These are phyloP conservation scores for Nycteola revayana DNA, from an alignment of 2,888 invertebrate species.

Conservation along the genomic window DNA sequence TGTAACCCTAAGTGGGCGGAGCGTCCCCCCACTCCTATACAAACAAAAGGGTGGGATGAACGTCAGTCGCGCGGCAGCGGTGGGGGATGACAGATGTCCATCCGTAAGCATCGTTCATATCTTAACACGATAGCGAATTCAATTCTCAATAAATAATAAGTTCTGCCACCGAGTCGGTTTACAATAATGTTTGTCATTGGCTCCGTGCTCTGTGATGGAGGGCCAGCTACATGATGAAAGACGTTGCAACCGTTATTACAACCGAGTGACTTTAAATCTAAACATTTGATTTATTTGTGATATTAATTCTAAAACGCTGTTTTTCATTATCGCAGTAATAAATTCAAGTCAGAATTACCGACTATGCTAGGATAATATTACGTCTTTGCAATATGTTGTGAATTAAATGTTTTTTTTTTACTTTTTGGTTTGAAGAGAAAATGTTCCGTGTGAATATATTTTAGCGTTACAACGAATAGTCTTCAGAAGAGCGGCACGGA, in stretches of 20 bases:
- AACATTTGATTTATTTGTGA: constrained; percentile 42
- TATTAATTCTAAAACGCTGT: constrained; percentile 35
- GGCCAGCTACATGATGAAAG: constrained; percentile 9
- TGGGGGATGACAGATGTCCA: constrained; percentile 76
- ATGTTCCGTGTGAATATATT: no score
- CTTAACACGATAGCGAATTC: constrained; percentile 69
- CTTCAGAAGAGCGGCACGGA: no score
- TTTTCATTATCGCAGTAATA: constrained; percentile 17
- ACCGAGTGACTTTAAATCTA: constrained; percentile 39
- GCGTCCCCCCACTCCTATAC: constrained; percentile 39
- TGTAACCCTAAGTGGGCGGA: constrained; percentile 44
- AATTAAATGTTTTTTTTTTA: no score
- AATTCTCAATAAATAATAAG: constrained; percentile 66
- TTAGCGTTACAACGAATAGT: no score
- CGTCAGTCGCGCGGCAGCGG: constrained; percentile 59
- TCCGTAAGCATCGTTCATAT: constrained; percentile 63
- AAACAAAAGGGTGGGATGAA: constrained; percentile 51
- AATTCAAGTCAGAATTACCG: no score
- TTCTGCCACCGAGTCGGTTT: constrained; percentile 24
- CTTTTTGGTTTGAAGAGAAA: no score
- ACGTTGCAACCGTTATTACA: constrained; percentile 27
- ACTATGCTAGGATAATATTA: no score
- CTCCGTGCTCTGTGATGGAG: constrained; percentile 28
- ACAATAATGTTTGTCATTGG: constrained; percentile 35
- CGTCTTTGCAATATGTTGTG: no score